These are phyloP conservation scores for Encarsia formosa DNA, from an alignment of 2,888 invertebrate species.

Conservation along the genomic window DNA sequence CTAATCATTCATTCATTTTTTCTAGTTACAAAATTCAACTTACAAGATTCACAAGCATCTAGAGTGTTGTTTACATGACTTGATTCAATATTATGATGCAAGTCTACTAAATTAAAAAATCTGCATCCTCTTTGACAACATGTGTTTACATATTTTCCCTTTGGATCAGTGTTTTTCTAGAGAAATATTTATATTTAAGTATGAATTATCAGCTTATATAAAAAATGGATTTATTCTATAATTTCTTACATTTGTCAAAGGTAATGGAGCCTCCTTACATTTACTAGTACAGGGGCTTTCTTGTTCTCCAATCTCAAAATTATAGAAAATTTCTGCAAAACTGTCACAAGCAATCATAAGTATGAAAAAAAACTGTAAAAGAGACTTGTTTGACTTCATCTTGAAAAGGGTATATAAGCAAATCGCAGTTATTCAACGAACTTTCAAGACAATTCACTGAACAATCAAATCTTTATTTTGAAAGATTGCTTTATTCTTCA, in stretches of 20 bases:
- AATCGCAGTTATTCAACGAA: too few species aligned
- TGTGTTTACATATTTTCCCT: slow-evolving; percentile 39
- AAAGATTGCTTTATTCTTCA: too few species aligned
- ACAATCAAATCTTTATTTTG: too few species aligned
- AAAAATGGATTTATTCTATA: not conserved
- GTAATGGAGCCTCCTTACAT: slow-evolving; percentile 39
- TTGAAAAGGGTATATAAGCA: too few species aligned
- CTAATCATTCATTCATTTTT: too few species aligned
- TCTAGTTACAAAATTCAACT: slow-evolving; percentile 27
- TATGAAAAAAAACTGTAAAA: too few species aligned
- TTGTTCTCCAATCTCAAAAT: too few species aligned
- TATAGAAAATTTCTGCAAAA: slow-evolving; percentile 38
- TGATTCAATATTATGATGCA: slow-evolving; percentile 36
- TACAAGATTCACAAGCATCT: slow-evolving; percentile 44
- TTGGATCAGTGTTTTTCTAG: slow-evolving; percentile 15
- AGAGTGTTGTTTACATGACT: slow-evolving; percentile 39
- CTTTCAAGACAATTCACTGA: too few species aligned
- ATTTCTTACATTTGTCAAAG: slow-evolving; percentile 33
- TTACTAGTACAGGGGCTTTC: slow-evolving; percentile 40
- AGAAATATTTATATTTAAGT: too few species aligned
- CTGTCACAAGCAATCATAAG: too few species aligned
- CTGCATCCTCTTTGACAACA: slow-evolving; percentile 49
- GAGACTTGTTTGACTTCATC: too few species aligned
- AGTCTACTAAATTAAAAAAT: slow-evolving; percentile 46
- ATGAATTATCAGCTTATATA: not conserved